phyloP scores from a whole-genome alignment of 2,113 vertebrate genomes.

The Eira barbara region DNA sequence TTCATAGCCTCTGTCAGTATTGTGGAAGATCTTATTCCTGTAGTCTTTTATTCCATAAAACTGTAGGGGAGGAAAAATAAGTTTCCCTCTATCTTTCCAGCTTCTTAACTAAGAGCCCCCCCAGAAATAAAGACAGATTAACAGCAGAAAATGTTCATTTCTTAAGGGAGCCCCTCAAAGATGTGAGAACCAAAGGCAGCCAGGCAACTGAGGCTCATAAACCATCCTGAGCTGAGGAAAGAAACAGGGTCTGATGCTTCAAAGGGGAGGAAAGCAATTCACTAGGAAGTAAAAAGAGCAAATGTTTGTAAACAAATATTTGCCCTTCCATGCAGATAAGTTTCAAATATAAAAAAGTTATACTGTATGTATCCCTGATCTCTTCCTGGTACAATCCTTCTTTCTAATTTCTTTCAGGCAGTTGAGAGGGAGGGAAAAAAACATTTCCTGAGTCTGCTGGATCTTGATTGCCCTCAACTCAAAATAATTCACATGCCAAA shows the following conservation, averaged over 20 bases:
- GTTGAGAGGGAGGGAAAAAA: not conserved
- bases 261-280: not conserved
- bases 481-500: not conserved
- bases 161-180: not conserved
- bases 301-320: not conserved
- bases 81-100: not conserved
- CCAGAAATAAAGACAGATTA: not conserved
- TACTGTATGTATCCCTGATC: not conserved
- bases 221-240: not conserved
- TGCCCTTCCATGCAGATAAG: too few relatives aligned
- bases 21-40: not conserved
- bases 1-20: not conserved
- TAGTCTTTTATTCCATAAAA: not conserved
- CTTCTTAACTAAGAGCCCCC: not conserved
- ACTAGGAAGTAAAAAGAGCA: not conserved
- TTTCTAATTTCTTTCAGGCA: not conserved
- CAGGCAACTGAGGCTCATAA: not conserved
- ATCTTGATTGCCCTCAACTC: not conserved
- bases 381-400: not conserved
- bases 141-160: not conserved
- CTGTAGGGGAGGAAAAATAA: not conserved
- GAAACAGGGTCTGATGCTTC: not conserved
- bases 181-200: not conserved
- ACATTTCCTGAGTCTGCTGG: not conserved
- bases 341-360: not conserved